Evolutionary conservation across 2,797 vertebrate genomes (phyloP).

Genomic region (Scolopax bukidnonensis): DNA sequence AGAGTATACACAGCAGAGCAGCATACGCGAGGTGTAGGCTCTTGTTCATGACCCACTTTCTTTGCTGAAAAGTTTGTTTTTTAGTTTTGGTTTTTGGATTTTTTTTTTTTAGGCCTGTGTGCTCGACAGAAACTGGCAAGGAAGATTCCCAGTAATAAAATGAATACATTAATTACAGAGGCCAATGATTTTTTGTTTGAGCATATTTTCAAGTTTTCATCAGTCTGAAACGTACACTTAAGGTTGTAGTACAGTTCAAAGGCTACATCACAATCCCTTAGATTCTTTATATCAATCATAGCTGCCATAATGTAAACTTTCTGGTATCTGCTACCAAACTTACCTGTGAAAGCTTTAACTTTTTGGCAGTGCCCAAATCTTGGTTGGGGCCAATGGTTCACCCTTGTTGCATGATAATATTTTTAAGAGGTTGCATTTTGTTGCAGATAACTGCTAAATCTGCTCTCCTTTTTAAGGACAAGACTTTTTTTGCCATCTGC

Average conservation of each 20-base stretch:
- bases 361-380: background rate
- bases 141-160: background rate
- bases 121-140: background rate
- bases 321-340: background rate
- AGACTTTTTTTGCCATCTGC: background rate
- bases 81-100: too few relatives aligned
- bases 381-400: background rate
- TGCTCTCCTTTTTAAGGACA: background rate
- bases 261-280: background rate
- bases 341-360: background rate
- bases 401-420: background rate
- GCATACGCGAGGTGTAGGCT: background rate
- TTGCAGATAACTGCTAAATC: background rate
- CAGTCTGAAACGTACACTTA: background rate
- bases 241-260: background rate
- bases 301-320: background rate
- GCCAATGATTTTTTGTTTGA: background rate
- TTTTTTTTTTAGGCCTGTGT: background rate
- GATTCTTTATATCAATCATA: background rate
- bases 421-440: background rate
- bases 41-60: background rate
- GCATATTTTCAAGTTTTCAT: background rate
- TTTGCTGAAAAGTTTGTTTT: background rate
- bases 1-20: background rate
- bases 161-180: background rate